Percentiles rank a stretch among this genome's conserved stretches.
Evolutionary conservation across 2,888 invertebrate genomes (phyloP).

Genomic region (Rhingia campestris): DNA sequence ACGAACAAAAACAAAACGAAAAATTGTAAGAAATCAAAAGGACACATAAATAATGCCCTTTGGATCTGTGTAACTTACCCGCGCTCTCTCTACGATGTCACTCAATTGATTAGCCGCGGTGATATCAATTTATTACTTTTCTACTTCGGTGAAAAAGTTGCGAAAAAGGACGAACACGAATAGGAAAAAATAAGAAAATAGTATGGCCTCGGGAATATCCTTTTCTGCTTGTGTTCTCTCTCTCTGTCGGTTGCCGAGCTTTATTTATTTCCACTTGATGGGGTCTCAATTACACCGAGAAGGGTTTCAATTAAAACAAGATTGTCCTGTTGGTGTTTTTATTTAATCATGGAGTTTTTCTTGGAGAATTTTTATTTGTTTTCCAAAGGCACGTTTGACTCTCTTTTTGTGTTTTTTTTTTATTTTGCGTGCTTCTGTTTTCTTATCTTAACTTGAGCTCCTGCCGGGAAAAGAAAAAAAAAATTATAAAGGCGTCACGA

Average conservation of each 20-base stretch:
- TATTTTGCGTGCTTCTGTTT: slow-evolving; percentile 14
- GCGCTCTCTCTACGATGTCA: slow-evolving; percentile 39
- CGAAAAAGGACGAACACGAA: slow-evolving; percentile 26
- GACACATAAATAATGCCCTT: slow-evolving; percentile 62
- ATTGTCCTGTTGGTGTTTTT: slow-evolving; percentile 72
- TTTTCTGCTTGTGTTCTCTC: slow-evolving; percentile 26
- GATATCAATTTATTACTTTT: slow-evolving; percentile 74
- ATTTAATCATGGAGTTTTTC: slow-evolving; percentile 64
- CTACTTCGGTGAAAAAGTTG: slow-evolving; percentile 52
- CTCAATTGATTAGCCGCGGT: slow-evolving; percentile 73
- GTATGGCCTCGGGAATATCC: slow-evolving; percentile 48
- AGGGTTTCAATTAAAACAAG: slow-evolving; percentile 74
- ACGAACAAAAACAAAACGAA: slow-evolving; percentile 18
- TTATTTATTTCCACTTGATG: slow-evolving; percentile 71
- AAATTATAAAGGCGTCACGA: slow-evolving; percentile 13
- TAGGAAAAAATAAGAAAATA: neutral
- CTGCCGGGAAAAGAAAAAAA: neutral
- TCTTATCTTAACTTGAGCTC: slow-evolving; percentile 12
- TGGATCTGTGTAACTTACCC: slow-evolving; percentile 38
- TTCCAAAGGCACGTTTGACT: slow-evolving; percentile 27
- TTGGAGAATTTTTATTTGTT: slow-evolving; percentile 44
- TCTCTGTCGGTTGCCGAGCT: slow-evolving; percentile 10
- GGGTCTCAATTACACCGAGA: slow-evolving; percentile 73
- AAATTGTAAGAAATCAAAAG: slow-evolving; percentile 59
- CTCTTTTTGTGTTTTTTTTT: neutral